These are phyloP conservation scores for Zenarchopterus dispar DNA, from an alignment of 2,797 vertebrate genomes.

Conservation along the genomic window DNA sequence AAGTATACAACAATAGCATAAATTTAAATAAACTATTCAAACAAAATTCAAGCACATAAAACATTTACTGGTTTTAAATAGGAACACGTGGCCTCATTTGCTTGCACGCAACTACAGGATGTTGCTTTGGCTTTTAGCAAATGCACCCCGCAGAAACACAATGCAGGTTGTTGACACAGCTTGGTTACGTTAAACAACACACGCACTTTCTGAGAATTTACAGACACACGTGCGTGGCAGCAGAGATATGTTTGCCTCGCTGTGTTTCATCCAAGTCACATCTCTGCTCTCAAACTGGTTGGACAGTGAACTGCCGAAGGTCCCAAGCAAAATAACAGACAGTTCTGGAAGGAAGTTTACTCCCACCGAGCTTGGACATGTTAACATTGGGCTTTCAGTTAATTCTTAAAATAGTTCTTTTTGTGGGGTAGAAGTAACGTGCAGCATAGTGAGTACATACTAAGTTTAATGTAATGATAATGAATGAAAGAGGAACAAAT, in stretches of 20 bases:
- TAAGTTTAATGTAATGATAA: too few species aligned
- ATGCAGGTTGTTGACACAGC: constrained; percentile 64
- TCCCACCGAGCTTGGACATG: neutral
- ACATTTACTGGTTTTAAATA: neutral
- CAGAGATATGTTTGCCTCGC: neutral
- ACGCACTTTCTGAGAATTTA: constrained; percentile 43
- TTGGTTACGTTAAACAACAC: constrained; percentile 52
- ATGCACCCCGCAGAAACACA: constrained; percentile 28
- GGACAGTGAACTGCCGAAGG: neutral
- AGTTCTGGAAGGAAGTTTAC: neutral
- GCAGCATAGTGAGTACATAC: neutral
- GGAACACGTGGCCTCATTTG: neutral
- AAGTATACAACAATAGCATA: too few species aligned
- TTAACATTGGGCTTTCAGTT: neutral
- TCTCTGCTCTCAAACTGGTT: neutral
- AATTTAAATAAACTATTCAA: too few species aligned
- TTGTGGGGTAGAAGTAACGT: neutral
- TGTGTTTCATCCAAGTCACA: constrained; percentile 4
- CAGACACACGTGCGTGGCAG: constrained; percentile 9
- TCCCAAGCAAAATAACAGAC: constrained; percentile 11
- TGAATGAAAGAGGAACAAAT: too few species aligned
- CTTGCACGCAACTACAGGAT: neutral
- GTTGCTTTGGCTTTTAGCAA: neutral
- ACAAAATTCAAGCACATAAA: neutral
- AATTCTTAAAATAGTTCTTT: too few species aligned